Base-by-base conservation (phyloP, 2,888 invertebrate species). In the Lycocerus yunnanus region DNA sequence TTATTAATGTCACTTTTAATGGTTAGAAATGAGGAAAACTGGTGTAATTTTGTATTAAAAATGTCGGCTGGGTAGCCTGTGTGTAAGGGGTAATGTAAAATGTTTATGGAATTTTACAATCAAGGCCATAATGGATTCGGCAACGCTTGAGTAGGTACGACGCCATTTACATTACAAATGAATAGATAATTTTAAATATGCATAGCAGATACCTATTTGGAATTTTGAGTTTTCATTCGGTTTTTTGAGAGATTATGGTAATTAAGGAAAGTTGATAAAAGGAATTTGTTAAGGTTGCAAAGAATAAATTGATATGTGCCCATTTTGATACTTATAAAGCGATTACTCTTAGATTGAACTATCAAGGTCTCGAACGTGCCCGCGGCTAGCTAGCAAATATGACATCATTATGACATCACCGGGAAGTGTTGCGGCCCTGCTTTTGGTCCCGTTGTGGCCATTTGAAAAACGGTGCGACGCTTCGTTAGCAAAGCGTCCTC, bases 351-450 rank as follows among this genome's bases (percentile, higher is more conserved):
- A 71, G 74, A 63, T 69, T 69, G 71, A 66, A 61, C 74, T 72
- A 86, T 85, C 86, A 87, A 87, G 87, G 87, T 85, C 86, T 84
- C 78, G 82, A 83, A 73, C 75, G 75, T 82, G 85, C 86, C 83
- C 82, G 83, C 83, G 85, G 86, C 84, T 80, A 43, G 43, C 43
- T 43, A 84, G 84, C 85, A 83, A 85, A 84, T 87, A 86, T 88
- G 88, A 88, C 87, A 87, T 88, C 88, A 88, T 87, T 80, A 86
- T 88, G 88, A 88, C 88, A 88, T 88, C 88, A 88, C 83, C 87
- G 86, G 86, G 86, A 87, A 86, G 85, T 86, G 84, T 82, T 85
- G 84, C 82, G 83, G 83, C 81, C 82, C 80, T 78, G 76, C 76
- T 78, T 63, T 63, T 74, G 77, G 74, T 77, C 69, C 71, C 69